Evolutionary conservation across 2,888 invertebrate genomes (phyloP).

Genomic region (Drosophila mercatorum): DNA sequence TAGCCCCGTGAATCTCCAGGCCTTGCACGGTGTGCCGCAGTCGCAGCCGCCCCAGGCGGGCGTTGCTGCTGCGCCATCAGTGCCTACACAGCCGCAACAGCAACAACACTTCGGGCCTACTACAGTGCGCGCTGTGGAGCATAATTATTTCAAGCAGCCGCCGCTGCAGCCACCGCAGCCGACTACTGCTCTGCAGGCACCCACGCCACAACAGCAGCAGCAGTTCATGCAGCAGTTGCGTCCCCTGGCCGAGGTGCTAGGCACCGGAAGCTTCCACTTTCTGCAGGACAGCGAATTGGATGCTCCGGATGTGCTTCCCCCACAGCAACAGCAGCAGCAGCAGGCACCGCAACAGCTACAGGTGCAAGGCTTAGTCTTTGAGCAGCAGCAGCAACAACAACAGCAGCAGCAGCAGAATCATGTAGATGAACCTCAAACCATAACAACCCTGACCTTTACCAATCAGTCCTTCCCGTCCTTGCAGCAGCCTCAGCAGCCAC

Average conservation of each 20-base stretch:
- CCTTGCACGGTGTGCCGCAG: conserved; percentile 54
- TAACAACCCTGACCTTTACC: conserved; percentile 93
- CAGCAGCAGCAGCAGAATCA: conserved; percentile 64
- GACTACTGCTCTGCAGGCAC: conserved; percentile 78
- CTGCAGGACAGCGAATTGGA: conserved; percentile 96
- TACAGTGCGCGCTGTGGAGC: conserved; percentile 87
- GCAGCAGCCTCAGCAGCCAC: conserved; percentile 63
- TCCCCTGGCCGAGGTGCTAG: conserved; percentile 91
- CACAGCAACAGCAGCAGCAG: conserved; percentile 58
- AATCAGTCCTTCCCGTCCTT: conserved; percentile 90
- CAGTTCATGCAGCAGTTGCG: conserved; percentile 87
- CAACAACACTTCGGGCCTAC: conserved; percentile 85
- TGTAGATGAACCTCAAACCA: conserved; percentile 85
- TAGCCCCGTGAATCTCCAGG: conserved; percentile 76
- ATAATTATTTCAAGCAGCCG: conserved; percentile 86
- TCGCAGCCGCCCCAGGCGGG: conserved; percentile 52
- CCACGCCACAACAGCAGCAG: conserved; percentile 87
- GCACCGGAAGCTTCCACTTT: conserved; percentile 91
- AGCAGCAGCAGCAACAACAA: conserved; percentile 39
- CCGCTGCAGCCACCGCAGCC: conserved; percentile 51
- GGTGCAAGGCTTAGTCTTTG: conserved; percentile 69
- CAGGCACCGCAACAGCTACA: conserved; percentile 57
- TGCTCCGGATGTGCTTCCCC: conserved; percentile 86
- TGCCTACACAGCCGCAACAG: conserved; percentile 19
- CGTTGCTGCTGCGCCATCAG: conserved; percentile 39